Evolutionary conservation across 2,113 vertebrate genomes (phyloP).

Genomic region (Ctenomys sociabilis): DNA sequence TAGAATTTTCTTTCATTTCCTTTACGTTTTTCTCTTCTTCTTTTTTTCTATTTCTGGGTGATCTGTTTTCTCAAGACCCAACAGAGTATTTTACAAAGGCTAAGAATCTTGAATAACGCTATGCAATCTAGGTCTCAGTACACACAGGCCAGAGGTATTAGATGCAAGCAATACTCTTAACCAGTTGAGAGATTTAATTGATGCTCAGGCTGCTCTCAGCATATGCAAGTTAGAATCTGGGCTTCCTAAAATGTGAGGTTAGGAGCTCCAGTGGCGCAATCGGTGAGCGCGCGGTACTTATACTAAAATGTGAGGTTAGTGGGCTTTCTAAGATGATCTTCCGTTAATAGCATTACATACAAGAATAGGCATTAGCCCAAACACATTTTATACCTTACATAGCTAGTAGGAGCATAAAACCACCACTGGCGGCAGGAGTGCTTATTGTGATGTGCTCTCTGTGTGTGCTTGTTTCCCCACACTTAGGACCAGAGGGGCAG

Average conservation of each 20-base stretch:
- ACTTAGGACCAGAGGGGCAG: background rate
- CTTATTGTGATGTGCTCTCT: slow-evolving; percentile 62
- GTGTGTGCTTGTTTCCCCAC: background rate
- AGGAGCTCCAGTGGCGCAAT: too few species aligned
- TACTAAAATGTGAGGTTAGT: background rate
- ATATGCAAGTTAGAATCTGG: background rate
- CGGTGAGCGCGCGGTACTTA: too few species aligned
- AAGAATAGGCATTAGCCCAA: slow-evolving; percentile 32
- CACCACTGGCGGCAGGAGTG: slow-evolving; percentile 77
- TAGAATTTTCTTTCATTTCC: slow-evolving; percentile 40
- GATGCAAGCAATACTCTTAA: slow-evolving; percentile 10
- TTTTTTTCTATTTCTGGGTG: background rate
- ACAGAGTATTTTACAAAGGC: slow-evolving; percentile 51
- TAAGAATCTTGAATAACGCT: slow-evolving; percentile 44
- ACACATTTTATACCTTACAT: slow-evolving; percentile 67
- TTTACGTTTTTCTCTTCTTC: slow-evolving; percentile 45
- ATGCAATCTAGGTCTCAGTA: slow-evolving; percentile 65
- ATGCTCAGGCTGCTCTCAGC: background rate
- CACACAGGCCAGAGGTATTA: slow-evolving; percentile 22
- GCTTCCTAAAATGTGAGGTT: slow-evolving; percentile 28
- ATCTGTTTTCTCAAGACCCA: slow-evolving; percentile 36
- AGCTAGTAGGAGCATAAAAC: slow-evolving; percentile 79
- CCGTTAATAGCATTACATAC: slow-evolving; percentile 54
- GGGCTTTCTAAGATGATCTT: slow-evolving; percentile 58
- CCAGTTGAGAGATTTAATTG: slow-evolving; percentile 57